Conservation (phyloP, 2,113 vertebrate genomes). For the Falcunculus frontatus region DNA sequence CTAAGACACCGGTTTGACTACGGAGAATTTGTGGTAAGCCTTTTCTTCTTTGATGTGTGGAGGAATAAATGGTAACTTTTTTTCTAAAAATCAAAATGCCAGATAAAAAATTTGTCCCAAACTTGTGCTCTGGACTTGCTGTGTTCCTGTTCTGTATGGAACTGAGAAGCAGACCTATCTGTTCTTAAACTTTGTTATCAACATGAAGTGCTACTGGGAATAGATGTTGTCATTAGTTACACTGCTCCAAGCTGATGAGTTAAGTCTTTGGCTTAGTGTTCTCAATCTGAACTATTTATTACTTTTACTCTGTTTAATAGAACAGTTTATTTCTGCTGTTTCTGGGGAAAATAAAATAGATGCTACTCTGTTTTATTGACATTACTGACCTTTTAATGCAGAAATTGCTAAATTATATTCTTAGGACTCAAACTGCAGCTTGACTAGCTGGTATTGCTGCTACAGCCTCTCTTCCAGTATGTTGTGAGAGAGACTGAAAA, state of each 20-base stretch:
- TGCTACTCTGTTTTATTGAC: neutral
- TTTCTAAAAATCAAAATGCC: neutral
- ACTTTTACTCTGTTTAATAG: neutral
- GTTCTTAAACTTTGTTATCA: neutral
- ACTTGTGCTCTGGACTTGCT: neutral
- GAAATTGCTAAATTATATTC: neutral
- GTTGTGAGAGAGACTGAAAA: neutral
- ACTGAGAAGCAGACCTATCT: neutral
- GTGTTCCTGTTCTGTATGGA: neutral
- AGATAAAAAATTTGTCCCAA: neutral
- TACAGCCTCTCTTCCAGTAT: neutral
- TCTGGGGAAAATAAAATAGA: neutral
- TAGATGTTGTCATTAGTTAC: neutral
- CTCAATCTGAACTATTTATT: neutral
- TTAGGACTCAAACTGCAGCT: neutral
- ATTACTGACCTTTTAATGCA: neutral
- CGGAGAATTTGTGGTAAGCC: constrained; percentile 80
- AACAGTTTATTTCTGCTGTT: neutral
- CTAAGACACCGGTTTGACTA: constrained; percentile 82
- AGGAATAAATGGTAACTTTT: constrained; percentile 1
- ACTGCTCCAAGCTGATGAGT: neutral
- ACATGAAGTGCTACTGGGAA: neutral
- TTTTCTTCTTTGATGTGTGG: neutral
- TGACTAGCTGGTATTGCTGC: neutral
- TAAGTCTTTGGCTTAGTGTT: neutral